Percentiles rank a stretch among this genome's conserved stretches.
Evolutionary conservation across 2,888 invertebrate species (phyloP).

Genomic region (Polydrusus pterygomalis): DNA sequence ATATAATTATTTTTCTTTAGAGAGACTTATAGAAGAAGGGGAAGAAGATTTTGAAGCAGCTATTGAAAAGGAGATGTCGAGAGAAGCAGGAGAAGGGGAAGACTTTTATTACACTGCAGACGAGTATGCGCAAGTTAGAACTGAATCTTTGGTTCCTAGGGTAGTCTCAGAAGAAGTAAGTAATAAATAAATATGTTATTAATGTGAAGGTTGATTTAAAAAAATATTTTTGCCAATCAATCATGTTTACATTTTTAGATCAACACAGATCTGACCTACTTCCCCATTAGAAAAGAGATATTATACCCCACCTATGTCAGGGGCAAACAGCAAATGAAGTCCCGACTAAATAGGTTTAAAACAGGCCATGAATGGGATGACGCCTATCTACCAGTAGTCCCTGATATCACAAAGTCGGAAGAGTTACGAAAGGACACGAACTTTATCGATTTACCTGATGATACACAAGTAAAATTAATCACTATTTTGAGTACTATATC

Average conservation of each 20-base stretch:
- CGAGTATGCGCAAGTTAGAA: conserved; percentile 59
- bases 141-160: conserved; percentile 53
- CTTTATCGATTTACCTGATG: conserved; percentile 77
- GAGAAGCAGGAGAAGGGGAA: conserved; percentile 53
- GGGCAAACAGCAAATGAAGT: conserved; percentile 59
- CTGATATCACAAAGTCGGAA: conserved; percentile 67
- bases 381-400: conserved; percentile 56
- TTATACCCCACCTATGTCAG: conserved; percentile 61
- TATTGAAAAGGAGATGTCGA: conserved; percentile 47
- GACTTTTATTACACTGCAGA: conserved; percentile 60
- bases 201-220: background rate
- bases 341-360: conserved; percentile 48
- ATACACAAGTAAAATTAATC: conserved; percentile 69
- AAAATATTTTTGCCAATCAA: background rate
- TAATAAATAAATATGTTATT: background rate
- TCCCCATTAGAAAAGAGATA: conserved; percentile 61
- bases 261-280: conserved; percentile 62
- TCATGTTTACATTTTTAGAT: conserved; percentile 39
- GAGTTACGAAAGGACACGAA: conserved; percentile 77
- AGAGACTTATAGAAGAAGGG: conserved; percentile 15
- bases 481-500: too few relatives aligned
- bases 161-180: conserved; percentile 58
- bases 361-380: conserved; percentile 56
- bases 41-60: conserved; percentile 44
- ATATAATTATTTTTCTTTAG: background rate